These are phyloP conservation scores for Hypomesus transpacificus DNA, from an alignment of 2,113 vertebrate genomes.

Conservation along the genomic window DNA sequence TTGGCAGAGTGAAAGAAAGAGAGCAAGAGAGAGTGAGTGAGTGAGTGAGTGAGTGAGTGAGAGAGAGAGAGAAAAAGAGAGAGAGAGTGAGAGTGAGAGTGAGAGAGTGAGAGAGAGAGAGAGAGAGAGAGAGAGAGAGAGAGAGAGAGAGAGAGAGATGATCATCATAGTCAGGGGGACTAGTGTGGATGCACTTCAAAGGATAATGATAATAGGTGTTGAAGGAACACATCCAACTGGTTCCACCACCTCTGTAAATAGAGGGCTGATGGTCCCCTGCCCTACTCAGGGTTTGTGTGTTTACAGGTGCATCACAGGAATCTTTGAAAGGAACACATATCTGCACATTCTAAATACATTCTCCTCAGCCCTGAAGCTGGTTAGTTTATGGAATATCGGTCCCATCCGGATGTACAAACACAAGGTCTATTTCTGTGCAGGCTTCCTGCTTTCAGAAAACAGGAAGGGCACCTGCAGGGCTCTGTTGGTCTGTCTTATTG, in stretches of 20 bases:
- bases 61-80: conserved; percentile 7
- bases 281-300: too few relatives aligned
- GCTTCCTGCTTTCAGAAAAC: conserved; percentile 48
- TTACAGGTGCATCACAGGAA: too few relatives aligned
- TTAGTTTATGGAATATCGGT: conserved; percentile 10
- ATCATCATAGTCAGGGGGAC: conserved; percentile 21
- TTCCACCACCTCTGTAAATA: conserved; percentile 36
- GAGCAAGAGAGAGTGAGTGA: too few relatives aligned
- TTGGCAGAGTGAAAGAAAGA: not conserved
- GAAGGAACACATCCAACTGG: conserved; percentile 44
- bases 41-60: not conserved
- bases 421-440: conserved; percentile 37
- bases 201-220: conserved; percentile 24
- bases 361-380: not conserved
- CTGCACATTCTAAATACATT: not conserved
- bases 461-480: conserved; percentile 52
- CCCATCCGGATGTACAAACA: conserved; percentile 33
- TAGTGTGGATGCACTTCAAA: conserved; percentile 4
- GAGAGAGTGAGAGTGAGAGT: too few relatives aligned
- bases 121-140: too few relatives aligned
- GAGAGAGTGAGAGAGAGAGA: not conserved
- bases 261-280: not conserved
- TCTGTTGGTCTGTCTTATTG: not conserved
- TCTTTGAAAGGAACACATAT: too few relatives aligned
- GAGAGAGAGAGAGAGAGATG: conserved; percentile 1